These are phyloP conservation scores for Penaeus chinensis DNA, from an alignment of 1,140 invertebrate genomes.

Conservation along the genomic window DNA sequence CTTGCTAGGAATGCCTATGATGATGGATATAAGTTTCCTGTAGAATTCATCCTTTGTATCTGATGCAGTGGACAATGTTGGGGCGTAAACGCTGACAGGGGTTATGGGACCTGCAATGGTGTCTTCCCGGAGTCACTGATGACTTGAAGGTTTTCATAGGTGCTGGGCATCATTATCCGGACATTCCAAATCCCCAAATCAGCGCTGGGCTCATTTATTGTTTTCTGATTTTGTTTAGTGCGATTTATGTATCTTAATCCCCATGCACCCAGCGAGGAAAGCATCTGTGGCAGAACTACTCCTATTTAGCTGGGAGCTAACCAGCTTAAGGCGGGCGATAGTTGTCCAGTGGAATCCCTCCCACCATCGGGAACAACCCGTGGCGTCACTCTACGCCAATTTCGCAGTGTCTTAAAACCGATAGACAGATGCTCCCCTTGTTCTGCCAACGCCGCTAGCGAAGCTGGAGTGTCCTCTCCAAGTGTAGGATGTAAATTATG, in stretches of 20 bases:
- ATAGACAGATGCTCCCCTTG: background rate
- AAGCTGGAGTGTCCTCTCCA: slow-evolving; percentile 11
- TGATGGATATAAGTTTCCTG: background rate
- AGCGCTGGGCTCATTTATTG: background rate
- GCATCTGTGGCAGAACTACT: background rate
- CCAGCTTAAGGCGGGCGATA: no score
- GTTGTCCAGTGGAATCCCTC: no score
- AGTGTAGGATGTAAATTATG: background rate
- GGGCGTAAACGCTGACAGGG: background rate
- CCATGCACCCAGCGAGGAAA: background rate
- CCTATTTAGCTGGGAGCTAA: no score
- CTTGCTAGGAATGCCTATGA: background rate
- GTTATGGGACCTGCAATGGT: background rate
- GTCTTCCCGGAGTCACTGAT: background rate
- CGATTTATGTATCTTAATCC: background rate
- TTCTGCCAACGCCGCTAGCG: background rate
- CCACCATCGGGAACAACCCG: no score
- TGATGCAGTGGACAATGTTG: background rate
- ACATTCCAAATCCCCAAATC: background rate
- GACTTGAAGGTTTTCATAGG: background rate
- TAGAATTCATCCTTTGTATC: slow-evolving; percentile 19
- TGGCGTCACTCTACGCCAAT: no score
- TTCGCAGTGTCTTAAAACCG: background rate
- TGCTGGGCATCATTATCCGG: background rate
- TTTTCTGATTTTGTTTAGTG: background rate